These are phyloP conservation scores for Tauraco erythrolophus DNA, from an alignment of 2,113 vertebrate species.

Conservation along the genomic window DNA sequence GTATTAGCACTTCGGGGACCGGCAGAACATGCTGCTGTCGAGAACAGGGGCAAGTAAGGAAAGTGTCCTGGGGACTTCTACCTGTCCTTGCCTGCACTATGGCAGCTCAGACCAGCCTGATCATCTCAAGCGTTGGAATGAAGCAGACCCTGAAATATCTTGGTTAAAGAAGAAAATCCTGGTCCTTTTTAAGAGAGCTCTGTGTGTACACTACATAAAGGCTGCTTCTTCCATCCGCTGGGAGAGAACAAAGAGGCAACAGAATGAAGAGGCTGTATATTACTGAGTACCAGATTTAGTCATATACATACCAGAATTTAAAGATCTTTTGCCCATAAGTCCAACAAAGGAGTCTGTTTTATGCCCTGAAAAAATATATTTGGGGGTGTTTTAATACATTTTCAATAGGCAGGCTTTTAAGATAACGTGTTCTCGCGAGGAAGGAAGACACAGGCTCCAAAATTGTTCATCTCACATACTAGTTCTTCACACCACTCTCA, in stretches of 20 bases:
- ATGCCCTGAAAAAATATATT: slow-evolving; percentile 84
- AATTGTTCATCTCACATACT: background rate
- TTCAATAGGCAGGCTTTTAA: slow-evolving; percentile 23
- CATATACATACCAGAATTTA: slow-evolving; percentile 88
- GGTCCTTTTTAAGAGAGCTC: background rate
- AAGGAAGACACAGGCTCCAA: background rate
- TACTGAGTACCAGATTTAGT: background rate
- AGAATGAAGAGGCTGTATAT: slow-evolving; percentile 10
- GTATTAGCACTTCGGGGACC: background rate
- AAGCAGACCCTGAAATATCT: background rate
- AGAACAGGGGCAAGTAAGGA: background rate
- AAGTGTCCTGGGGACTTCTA: background rate
- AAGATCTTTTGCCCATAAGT: slow-evolving; percentile 92
- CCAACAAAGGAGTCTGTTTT: slow-evolving; percentile 91
- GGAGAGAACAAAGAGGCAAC: background rate
- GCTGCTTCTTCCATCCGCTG: background rate
- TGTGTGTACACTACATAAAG: background rate
- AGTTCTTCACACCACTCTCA: background rate
- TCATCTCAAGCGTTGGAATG: background rate
- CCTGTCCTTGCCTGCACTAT: background rate
- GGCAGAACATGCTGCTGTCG: background rate
- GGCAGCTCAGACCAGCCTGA: background rate
- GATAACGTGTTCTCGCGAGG: background rate
- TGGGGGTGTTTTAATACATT: slow-evolving; percentile 72
- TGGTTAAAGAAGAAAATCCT: background rate